These are phyloP conservation scores for Hycleus cichorii DNA, from an alignment of 1,140 invertebrate genomes.

Conservation along the genomic window DNA sequence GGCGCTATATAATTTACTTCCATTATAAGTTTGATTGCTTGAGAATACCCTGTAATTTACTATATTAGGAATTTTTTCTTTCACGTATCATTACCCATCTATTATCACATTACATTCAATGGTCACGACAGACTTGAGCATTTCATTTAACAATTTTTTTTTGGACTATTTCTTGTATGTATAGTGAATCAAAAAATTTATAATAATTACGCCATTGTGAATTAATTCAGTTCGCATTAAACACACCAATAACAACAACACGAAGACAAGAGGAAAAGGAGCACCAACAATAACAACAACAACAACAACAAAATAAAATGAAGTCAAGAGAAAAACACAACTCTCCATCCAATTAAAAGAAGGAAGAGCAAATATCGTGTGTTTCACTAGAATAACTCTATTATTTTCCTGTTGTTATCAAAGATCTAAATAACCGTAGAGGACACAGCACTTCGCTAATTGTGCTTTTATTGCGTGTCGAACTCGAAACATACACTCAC, in stretches of 20 bases:
- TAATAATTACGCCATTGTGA: background rate
- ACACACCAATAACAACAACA: background rate
- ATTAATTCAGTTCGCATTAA: constrained; percentile 22
- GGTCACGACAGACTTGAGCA: constrained; percentile 7
- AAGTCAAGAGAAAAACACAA: too few species aligned
- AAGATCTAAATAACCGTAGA: constrained; percentile 34
- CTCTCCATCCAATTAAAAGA: constrained; percentile 28
- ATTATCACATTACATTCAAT: constrained; percentile 12
- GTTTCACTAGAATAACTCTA: constrained; percentile 34
- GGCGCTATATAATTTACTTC: constrained; percentile 6
- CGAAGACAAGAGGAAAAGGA: too few species aligned
- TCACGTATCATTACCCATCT: constrained; percentile 5
- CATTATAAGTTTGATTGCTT: constrained; percentile 10
- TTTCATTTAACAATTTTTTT: too few species aligned
- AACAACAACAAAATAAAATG: too few species aligned
- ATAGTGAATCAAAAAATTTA: too few species aligned
- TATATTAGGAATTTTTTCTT: constrained; percentile 11
- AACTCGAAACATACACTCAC: constrained; percentile 9
- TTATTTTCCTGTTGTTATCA: constrained; percentile 32
- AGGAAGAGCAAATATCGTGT: constrained; percentile 34
- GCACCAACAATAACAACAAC: background rate
- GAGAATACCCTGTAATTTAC: constrained; percentile 11
- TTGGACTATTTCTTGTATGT: too few species aligned
- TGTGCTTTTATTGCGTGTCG: constrained; percentile 31
- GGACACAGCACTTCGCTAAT: constrained; percentile 32